Base-by-base conservation (phyloP, 2,797 vertebrate genomes). In the Argyrosomus regius region DNA sequence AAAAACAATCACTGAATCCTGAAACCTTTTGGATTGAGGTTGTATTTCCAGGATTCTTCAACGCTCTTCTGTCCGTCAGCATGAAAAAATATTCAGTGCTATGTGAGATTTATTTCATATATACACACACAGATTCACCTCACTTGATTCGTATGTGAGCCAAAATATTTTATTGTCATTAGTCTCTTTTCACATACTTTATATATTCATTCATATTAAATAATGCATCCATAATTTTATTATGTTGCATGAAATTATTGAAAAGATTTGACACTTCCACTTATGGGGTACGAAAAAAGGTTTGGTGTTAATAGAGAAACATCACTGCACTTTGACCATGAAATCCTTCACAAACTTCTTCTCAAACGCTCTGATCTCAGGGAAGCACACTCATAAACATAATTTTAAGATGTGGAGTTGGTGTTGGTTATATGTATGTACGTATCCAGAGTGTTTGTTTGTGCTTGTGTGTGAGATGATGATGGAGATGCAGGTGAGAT, bases 271-370 rank as follows among this genome's bases (percentile, higher is more conserved):
- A 50, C 14, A 46, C 10, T 28, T 28, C 3, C 9, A 39, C 31
- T 39, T 50, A n/a, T 12, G 5, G 1, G 49, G 4, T 49, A 9
- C 16, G 20, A 39, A 41, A 26, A 24, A 18, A 17, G 35, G 9
- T 26, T 50, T 31, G 24, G 41, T 45, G 14, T 53, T 31, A 35
- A 53, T 13, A 14, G 2, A 67, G 12, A 50, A 52, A 17, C 31
- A 22, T 49, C 16, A 1, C 8, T 57, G 26, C 18, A 46, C 39
- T 20, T 24, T 45, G 26, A 12, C 12, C 17, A 22, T 39, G 50
- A 67, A 10, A 67, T 49, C 46, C 59, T 66, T 56, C 48, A 73
- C 53, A 83, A 61, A 43, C 24, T 20, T 20, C 24, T 20, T 20
- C 45, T 73, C 24, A 31, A 58, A 31, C 22, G 11, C 52, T 64